Evolutionary conservation across 1,140 invertebrate genomes (phyloP).

Genomic region (Papilio polyxenes): DNA sequence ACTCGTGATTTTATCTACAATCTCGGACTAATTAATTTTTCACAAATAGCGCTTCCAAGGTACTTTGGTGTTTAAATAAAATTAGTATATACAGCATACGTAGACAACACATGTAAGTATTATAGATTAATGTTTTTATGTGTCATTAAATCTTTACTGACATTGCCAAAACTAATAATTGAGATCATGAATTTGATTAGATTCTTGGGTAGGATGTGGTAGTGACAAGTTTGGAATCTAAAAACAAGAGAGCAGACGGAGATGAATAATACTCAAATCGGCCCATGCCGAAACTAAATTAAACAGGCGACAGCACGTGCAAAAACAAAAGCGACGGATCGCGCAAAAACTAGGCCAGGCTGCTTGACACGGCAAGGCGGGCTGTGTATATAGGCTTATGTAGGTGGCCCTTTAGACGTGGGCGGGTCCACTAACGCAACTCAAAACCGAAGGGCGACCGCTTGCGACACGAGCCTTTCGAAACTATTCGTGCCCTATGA

Average conservation of each 20-base stretch:
- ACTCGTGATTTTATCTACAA: slow-evolving; percentile 1
- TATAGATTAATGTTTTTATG: not conserved
- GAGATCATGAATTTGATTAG: not conserved
- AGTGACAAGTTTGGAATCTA: not conserved
- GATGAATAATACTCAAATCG: not conserved
- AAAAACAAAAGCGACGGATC: slow-evolving; percentile 55
- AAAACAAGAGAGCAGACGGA: not conserved
- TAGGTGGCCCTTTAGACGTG: slow-evolving; percentile 70
- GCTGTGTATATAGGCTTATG: slow-evolving; percentile 49
- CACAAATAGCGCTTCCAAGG: not conserved
- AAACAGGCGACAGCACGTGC: slow-evolving; percentile 43
- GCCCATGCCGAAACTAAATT: not conserved
- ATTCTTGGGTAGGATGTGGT: not conserved
- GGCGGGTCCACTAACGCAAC: slow-evolving; percentile 69
- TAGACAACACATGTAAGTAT: not conserved
- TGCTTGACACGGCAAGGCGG: slow-evolving; percentile 69
- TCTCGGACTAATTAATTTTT: slow-evolving; percentile 7
- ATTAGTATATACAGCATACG: not conserved
- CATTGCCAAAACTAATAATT: not conserved
- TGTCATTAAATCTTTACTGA: not conserved
- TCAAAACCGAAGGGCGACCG: slow-evolving; percentile 70
- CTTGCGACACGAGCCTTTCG: slow-evolving; percentile 65
- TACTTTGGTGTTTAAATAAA: not conserved
- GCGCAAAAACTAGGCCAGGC: slow-evolving; percentile 67
- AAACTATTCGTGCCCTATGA: slow-evolving; percentile 54